Conservation (phyloP, 2,113 vertebrate species). For the Mobula hypostoma region DNA sequence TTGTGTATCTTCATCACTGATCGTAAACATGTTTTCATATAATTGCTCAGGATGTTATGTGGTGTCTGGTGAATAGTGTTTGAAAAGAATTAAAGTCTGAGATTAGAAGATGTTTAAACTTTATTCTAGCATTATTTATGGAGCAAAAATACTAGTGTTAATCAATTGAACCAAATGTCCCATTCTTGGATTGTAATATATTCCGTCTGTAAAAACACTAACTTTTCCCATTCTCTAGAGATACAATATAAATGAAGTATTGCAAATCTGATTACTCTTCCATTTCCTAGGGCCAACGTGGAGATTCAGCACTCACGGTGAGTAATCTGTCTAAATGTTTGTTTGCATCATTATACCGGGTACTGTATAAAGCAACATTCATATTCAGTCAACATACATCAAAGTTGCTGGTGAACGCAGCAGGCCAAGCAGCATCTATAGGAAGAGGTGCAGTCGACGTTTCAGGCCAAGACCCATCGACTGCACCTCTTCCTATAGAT, state of each 20-base stretch:
- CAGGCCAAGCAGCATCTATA: too few relatives aligned
- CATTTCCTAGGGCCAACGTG: conserved; percentile 28
- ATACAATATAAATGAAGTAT: neutral
- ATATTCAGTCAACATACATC: too few relatives aligned
- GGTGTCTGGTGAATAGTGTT: neutral
- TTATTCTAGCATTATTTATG: too few relatives aligned
- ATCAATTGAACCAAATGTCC: too few relatives aligned
- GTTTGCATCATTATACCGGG: neutral
- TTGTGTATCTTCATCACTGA: neutral
- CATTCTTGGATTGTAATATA: too few relatives aligned
- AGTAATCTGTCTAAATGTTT: neutral
- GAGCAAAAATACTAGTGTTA: too few relatives aligned
- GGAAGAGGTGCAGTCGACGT: too few relatives aligned
- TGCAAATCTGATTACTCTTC: neutral
- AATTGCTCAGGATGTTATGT: neutral
- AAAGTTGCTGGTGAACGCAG: too few relatives aligned
- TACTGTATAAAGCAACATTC: neutral
- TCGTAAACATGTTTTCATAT: neutral
- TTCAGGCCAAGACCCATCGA: too few relatives aligned
- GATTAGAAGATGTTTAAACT: neutral
- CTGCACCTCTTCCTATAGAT: too few relatives aligned
- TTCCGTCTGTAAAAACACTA: too few relatives aligned
- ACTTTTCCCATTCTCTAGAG: neutral
- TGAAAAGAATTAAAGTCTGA: neutral
- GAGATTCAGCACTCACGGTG: conserved; percentile 21